Percentiles rank a stretch among this genome's conserved stretches.
These are phyloP conservation scores for Leptinotarsa undecemlineata DNA, from an alignment of 1,140 invertebrate genomes.

Conservation along the genomic window DNA sequence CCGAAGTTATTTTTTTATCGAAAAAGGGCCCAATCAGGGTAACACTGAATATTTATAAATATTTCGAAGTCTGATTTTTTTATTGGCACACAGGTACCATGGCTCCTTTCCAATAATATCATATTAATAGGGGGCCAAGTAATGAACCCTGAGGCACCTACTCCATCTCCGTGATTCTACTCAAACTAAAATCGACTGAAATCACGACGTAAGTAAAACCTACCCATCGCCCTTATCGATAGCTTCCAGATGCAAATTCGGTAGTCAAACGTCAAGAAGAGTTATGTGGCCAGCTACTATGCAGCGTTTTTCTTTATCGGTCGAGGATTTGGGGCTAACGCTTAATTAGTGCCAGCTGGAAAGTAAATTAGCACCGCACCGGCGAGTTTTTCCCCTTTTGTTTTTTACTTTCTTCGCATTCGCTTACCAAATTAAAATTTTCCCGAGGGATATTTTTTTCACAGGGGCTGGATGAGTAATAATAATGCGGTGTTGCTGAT, in stretches of 20 bases:
- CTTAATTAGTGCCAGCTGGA: constrained; percentile 19
- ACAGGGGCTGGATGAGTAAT: not conserved
- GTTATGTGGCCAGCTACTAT: constrained; percentile 3
- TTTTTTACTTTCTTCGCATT: constrained; percentile 9
- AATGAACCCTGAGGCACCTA: too few relatives aligned
- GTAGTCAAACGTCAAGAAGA: constrained; percentile 1
- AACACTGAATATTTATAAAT: too few relatives aligned
- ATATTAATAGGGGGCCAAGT: too few relatives aligned
- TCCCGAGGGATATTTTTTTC: constrained; percentile 11
- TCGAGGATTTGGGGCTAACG: constrained; percentile 12
- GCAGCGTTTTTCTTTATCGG: constrained; percentile 20
- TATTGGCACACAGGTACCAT: too few relatives aligned
- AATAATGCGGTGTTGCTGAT: not conserved
- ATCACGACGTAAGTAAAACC: too few relatives aligned
- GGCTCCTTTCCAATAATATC: too few relatives aligned
- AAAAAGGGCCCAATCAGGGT: too few relatives aligned
- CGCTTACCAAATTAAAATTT: constrained; percentile 15
- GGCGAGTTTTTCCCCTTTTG: not conserved
- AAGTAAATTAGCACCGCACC: constrained; percentile 12
- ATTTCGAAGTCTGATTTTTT: too few relatives aligned
- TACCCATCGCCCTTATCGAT: too few relatives aligned
- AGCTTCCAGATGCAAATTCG: not conserved
- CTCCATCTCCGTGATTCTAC: too few relatives aligned
- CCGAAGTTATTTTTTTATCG: too few relatives aligned
- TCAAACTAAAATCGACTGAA: too few relatives aligned